Evolutionary conservation across 2,113 vertebrate genomes (phyloP).

Genomic region (Apus apus): DNA sequence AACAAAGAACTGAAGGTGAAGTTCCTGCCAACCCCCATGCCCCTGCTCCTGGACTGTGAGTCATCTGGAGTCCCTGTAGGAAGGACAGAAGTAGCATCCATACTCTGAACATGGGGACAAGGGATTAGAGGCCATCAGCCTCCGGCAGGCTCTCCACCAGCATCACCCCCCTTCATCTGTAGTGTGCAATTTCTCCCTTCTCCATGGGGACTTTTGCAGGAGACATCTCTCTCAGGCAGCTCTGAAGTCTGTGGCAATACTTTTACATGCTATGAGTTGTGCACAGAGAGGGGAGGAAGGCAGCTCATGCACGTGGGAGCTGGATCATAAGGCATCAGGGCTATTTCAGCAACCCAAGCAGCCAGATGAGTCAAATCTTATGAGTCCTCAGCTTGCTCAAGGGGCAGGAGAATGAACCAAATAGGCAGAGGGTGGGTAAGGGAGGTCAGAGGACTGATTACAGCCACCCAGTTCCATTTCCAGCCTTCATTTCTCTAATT

Average conservation of each 20-base stretch:
- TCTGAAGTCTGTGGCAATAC: background rate
- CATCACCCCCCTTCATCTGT: background rate
- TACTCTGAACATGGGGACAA: background rate
- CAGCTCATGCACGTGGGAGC: background rate
- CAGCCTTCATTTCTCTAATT: slow-evolving; percentile 52
- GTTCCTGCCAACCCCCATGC: background rate
- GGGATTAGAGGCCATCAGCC: background rate
- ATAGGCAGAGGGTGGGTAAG: background rate
- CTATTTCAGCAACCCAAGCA: background rate
- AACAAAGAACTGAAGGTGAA: background rate
- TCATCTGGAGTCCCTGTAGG: background rate
- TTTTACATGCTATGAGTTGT: background rate
- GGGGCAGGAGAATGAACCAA: background rate
- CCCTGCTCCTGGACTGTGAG: background rate
- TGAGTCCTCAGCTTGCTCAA: background rate
- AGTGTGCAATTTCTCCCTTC: background rate
- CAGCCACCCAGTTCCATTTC: background rate
- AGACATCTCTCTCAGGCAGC: background rate
- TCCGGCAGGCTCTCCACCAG: fast-evolving
- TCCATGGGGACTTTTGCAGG: background rate
- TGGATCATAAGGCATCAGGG: background rate
- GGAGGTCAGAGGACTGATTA: background rate
- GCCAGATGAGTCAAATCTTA: background rate
- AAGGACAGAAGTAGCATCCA: background rate
- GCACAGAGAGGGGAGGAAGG: background rate